These are phyloP conservation scores for Nymphicus hollandicus DNA, from an alignment of 2,113 vertebrate species.

Conservation along the genomic window DNA sequence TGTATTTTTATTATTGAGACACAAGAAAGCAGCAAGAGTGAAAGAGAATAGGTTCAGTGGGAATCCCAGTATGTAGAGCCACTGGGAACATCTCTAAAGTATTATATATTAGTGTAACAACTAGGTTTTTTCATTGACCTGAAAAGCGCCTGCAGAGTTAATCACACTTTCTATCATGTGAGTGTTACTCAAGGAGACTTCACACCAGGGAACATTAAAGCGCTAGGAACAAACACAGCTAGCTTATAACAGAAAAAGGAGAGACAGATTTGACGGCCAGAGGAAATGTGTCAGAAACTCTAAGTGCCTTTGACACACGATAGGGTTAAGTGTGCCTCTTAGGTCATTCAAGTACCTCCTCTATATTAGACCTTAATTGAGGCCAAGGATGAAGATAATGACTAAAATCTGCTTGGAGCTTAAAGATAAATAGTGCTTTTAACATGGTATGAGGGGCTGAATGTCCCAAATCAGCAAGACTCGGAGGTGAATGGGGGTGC, in stretches of 20 bases:
- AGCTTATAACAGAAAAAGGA: constrained; percentile 3
- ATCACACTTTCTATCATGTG: constrained; percentile 44
- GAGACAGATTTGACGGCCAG: neutral
- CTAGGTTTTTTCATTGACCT: constrained; percentile 45
- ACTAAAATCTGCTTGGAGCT: neutral
- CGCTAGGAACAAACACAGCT: constrained; percentile 50
- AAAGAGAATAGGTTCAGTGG: neutral
- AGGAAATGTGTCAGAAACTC: neutral
- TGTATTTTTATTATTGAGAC: neutral
- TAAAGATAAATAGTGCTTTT: neutral
- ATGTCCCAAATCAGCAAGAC: neutral
- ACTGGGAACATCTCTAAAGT: neutral
- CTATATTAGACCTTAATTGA: neutral
- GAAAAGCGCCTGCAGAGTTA: constrained; percentile 63
- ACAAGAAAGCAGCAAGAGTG: neutral
- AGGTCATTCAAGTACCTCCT: constrained; percentile 30
- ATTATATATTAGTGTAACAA: constrained; percentile 40
- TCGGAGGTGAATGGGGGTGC: neutral
- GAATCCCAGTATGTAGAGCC: neutral
- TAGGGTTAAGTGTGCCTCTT: constrained; percentile 47
- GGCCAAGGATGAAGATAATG: neutral
- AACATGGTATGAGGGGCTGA: neutral
- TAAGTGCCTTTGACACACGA: neutral
- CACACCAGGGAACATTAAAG: constrained; percentile 27
- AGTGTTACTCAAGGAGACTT: constrained; percentile 52